A percentile compares a stretch with the other conserved stretches of the same genome.
Evolutionary conservation across 2,113 vertebrate genomes (phyloP).

Genomic region (Trichomycterus rosablanca): DNA sequence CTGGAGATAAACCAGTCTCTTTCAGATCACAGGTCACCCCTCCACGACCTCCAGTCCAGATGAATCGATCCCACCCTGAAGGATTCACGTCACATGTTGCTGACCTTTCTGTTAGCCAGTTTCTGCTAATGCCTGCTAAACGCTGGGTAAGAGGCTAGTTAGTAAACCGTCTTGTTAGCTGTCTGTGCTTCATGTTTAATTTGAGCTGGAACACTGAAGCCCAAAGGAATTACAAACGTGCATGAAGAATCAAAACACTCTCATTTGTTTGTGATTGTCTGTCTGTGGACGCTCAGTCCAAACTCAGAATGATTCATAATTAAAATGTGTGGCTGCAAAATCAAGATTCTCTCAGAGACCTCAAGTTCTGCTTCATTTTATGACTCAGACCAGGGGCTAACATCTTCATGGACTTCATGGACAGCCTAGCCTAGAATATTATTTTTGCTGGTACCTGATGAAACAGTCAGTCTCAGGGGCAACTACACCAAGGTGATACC

Average conservation of each 20-base stretch:
- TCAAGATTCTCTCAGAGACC: too few relatives aligned
- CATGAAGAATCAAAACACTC: not conserved
- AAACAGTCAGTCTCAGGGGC: too few relatives aligned
- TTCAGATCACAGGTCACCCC: not conserved
- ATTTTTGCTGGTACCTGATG: too few relatives aligned
- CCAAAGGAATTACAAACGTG: not conserved
- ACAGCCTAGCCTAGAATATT: too few relatives aligned
- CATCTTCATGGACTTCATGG: too few relatives aligned
- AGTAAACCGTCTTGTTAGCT: not conserved
- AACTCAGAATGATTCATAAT: too few relatives aligned
- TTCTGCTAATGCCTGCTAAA: not conserved
- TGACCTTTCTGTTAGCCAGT: not conserved
- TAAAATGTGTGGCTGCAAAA: too few relatives aligned
- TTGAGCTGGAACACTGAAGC: not conserved
- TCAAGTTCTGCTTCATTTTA: too few relatives aligned
- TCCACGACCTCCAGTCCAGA: not conserved
- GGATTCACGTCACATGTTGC: not conserved
- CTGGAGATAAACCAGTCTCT: slow-evolving; percentile 18
- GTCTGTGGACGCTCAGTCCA: too few relatives aligned
- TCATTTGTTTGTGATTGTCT: too few relatives aligned
- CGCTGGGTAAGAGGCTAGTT: not conserved
- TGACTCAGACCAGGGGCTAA: too few relatives aligned
- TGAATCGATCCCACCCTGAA: not conserved
- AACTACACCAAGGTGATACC: too few relatives aligned
- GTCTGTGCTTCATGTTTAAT: not conserved